Conservation (phyloP, 2,113 vertebrate genomes). For the Notothenia coriiceps region DNA sequence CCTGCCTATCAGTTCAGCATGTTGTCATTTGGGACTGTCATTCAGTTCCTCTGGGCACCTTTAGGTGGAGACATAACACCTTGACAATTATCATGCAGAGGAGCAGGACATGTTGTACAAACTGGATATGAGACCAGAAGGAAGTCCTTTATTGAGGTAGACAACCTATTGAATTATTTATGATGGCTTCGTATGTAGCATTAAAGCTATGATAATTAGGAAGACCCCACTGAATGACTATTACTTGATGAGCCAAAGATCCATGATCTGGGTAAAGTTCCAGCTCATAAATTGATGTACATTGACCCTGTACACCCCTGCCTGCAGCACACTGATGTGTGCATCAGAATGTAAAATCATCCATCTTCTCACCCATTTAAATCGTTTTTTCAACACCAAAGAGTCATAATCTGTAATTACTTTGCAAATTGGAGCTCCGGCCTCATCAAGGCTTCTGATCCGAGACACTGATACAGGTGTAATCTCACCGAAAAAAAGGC, state of each 20-base stretch:
- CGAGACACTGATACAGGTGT: constrained; percentile 32
- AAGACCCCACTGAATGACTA: constrained; percentile 56
- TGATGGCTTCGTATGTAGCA: constrained; percentile 48
- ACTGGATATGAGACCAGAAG: constrained; percentile 43
- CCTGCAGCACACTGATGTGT: constrained; percentile 28
- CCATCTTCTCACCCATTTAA: constrained; percentile 24
- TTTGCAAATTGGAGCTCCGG: constrained; percentile 31
- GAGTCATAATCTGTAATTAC: constrained; percentile 49
- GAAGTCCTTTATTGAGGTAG: constrained; percentile 60
- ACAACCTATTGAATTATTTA: constrained; percentile 71
- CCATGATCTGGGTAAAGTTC: constrained; percentile 46
- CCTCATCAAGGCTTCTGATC: constrained; percentile 40
- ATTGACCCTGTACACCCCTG: constrained; percentile 3
- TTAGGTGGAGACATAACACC: constrained; percentile 83
- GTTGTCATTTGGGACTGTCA: constrained; percentile 1
- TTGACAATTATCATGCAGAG: constrained; percentile 50
- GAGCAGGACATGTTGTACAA: constrained; percentile 48
- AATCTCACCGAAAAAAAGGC: constrained; percentile 15
- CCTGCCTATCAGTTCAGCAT: constrained; percentile 69
- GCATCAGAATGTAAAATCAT: constrained; percentile 47
- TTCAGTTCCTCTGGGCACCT: constrained; percentile 69
- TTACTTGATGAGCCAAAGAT: constrained; percentile 57
- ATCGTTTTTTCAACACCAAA: background rate
- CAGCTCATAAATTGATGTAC: constrained; percentile 32
- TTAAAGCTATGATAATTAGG: constrained; percentile 64